Percentiles rank a stretch among this genome's conserved stretches.
Conservation (phyloP, 1,140 invertebrate species). For the Potamilus streckersoni region DNA sequence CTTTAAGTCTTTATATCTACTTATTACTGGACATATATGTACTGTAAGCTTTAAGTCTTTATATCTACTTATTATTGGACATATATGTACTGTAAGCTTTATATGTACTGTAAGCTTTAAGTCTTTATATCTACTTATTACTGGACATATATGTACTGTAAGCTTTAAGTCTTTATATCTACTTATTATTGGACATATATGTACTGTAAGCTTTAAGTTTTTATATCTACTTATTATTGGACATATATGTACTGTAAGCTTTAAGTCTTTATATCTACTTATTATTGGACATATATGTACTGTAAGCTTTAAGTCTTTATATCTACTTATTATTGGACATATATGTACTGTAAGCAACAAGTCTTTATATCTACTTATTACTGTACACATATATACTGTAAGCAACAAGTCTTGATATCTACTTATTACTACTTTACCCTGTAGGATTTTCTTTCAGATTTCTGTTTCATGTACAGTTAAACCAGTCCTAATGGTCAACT, state of each 20-base stretch:
- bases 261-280: background rate
- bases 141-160: no score
- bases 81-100: no score
- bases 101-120: background rate
- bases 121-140: no score
- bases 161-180: no score
- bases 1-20: conserved; percentile 80
- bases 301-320: no score
- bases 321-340: no score
- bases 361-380: conserved; percentile 73
- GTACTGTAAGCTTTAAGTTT: conserved; percentile 76
- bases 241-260: conserved; percentile 53
- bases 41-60: conserved; percentile 47
- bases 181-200: no score
- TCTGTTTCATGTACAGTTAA: no score
- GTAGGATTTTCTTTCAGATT: no score
- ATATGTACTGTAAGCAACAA: conserved; percentile 71
- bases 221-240: conserved; percentile 66
- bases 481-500: no score
- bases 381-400: conserved; percentile 48
- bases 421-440: background rate
- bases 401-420: conserved; percentile 17
- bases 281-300: background rate
- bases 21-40: no score
- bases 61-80: background rate